These are phyloP conservation scores for Choristoneura fumiferana DNA, from an alignment of 1,140 invertebrate genomes.

Conservation along the genomic window DNA sequence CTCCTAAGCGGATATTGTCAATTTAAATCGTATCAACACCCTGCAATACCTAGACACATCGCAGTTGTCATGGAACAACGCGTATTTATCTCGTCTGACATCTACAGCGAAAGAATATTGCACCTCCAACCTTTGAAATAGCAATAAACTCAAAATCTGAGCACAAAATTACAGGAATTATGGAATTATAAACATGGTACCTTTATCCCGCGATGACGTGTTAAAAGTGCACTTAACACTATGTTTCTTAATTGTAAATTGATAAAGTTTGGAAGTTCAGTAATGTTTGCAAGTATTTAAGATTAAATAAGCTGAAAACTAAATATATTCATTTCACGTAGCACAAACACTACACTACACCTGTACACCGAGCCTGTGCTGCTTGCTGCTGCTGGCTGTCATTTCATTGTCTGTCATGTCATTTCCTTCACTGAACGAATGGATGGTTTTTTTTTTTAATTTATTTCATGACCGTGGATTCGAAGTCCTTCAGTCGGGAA, in stretches of 20 bases:
- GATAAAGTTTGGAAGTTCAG: neutral
- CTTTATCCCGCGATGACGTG: conserved; percentile 1
- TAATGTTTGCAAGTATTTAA: conserved; percentile 1
- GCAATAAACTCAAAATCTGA: conserved; percentile 18
- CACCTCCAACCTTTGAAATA: conserved; percentile 2
- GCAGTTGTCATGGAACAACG: neutral
- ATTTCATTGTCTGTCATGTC: no score
- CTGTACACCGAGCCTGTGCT: no score
- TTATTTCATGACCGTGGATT: no score
- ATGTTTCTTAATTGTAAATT: neutral
- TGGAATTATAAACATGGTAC: conserved; percentile 16
- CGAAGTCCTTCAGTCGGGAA: no score
- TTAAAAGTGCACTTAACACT: neutral
- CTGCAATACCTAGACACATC: neutral
- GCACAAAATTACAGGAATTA: conserved; percentile 4
- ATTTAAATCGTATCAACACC: conserved; percentile 37
- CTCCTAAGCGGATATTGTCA: conserved; percentile 31
- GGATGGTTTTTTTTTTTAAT: no score
- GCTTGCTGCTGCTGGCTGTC: no score
- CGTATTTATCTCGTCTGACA: neutral
- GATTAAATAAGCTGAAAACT: neutral
- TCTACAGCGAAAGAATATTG: neutral
- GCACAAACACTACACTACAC: conserved; percentile 1
- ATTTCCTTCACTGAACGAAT: neutral
- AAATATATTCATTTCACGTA: neutral